Evolutionary conservation across 2,888 invertebrate species (phyloP).

Genomic region (Heteropelma amictum): DNA sequence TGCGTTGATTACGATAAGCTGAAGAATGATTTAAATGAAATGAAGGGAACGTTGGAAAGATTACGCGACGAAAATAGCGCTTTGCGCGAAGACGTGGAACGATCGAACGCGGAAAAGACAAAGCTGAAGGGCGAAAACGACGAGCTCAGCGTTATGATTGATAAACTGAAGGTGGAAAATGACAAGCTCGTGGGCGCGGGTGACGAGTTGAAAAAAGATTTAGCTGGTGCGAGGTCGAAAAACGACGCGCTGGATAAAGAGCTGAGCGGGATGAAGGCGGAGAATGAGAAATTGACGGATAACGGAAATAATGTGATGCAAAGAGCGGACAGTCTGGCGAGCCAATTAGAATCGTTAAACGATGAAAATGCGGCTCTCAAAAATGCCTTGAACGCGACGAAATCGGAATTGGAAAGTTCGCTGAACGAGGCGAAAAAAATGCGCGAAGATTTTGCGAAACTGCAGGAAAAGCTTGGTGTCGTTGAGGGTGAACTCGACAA

Average conservation of each 20-base stretch:
- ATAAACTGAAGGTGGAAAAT: slow-evolving; percentile 48
- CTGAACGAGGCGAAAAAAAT: slow-evolving; percentile 41
- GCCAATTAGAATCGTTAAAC: slow-evolving; percentile 34
- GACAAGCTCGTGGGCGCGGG: slow-evolving; percentile 33
- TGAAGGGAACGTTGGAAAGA: slow-evolving; percentile 6
- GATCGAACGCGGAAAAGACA: slow-evolving; percentile 46
- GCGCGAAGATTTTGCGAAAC: slow-evolving; percentile 8
- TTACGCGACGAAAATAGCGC: slow-evolving; percentile 48
- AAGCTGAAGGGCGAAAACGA: slow-evolving; percentile 43
- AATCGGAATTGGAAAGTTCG: slow-evolving; percentile 30
- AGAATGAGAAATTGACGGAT: slow-evolving; percentile 53
- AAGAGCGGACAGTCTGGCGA: slow-evolving; percentile 31
- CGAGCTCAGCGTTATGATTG: slow-evolving; percentile 45
- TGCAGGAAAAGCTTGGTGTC: slow-evolving; percentile 3
- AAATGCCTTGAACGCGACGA: slow-evolving; percentile 20
- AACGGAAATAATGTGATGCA: slow-evolving; percentile 35
- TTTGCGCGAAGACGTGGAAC: slow-evolving; percentile 35
- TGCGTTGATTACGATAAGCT: slow-evolving; percentile 49
- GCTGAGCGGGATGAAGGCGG: slow-evolving; percentile 47
- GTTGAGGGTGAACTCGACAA: slow-evolving; percentile 21
- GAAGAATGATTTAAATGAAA: slow-evolving; percentile 9
- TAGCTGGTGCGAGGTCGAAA: slow-evolving; percentile 52
- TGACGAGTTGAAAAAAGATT: slow-evolving; percentile 55
- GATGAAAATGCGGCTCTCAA: slow-evolving; percentile 37
- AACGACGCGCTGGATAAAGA: slow-evolving; percentile 46